phyloP scores from a whole-genome alignment of 2,797 vertebrate species.

The Cossypha polioptera region DNA sequence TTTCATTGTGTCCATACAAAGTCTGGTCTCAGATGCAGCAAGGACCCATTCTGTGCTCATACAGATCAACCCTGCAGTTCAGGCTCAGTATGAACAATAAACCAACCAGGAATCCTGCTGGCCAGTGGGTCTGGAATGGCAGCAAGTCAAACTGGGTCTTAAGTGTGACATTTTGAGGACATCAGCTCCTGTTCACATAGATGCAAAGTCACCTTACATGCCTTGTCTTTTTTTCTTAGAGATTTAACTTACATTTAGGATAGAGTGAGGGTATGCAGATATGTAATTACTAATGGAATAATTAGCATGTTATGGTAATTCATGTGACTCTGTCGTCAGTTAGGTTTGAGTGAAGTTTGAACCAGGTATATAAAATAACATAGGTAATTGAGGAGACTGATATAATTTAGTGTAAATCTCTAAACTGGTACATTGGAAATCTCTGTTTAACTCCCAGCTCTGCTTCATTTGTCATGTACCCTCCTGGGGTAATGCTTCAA shows the following conservation, averaged over 20 bases:
- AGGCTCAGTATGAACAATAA: neutral
- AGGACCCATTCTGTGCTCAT: neutral
- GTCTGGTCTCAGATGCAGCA: neutral
- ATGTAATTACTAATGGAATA: neutral
- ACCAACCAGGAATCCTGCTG: neutral
- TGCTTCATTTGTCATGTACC: neutral
- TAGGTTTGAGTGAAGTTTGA: neutral
- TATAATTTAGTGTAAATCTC: neutral
- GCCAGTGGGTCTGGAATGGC: neutral
- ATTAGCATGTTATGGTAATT: neutral
- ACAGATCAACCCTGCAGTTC: neutral
- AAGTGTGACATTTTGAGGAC: neutral
- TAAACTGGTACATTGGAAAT: neutral
- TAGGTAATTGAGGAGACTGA: neutral
- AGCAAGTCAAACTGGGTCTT: neutral
- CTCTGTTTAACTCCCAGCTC: neutral
- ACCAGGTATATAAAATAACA: neutral
- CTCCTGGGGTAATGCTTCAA: neutral
- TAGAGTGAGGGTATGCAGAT: neutral
- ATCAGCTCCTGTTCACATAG: neutral
- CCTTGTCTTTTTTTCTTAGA: neutral
- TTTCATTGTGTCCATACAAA: neutral
- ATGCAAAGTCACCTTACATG: neutral
- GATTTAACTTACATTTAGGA: neutral
- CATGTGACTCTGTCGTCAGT: neutral